A percentile compares a stretch with the other conserved stretches of the same genome.
phyloP scores from a whole-genome alignment of 1,140 invertebrate genomes.

The Tetraneura akinire region DNA sequence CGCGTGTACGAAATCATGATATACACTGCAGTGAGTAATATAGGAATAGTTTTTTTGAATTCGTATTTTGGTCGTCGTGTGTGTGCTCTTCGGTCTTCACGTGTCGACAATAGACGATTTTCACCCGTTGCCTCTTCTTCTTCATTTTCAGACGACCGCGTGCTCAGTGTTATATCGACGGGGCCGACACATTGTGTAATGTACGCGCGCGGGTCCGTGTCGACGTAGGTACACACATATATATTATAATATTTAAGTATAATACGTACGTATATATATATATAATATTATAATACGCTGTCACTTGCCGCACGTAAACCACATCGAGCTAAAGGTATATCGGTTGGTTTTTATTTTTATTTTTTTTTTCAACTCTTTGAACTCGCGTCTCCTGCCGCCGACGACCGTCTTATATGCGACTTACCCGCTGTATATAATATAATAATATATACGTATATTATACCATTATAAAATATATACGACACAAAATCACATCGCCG shows the following conservation, averaged over 20 bases:
- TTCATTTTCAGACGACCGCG: neutral
- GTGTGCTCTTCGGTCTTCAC: neutral
- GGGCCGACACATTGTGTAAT: slow-evolving; percentile 10
- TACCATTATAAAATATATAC: neutral
- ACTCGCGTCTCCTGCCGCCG: slow-evolving; percentile 34
- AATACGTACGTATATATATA: neutral
- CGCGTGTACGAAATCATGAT: no score
- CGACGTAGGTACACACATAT: neutral
- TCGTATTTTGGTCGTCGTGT: neutral
- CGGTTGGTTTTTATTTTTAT: slow-evolving; percentile 8
- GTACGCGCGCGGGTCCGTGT: slow-evolving; percentile 5
- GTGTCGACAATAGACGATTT: slow-evolving; percentile 26
- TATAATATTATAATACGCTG: slow-evolving; percentile 38
- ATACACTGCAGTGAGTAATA: neutral
- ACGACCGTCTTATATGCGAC: neutral
- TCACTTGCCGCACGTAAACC: slow-evolving; percentile 21
- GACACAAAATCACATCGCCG: no score
- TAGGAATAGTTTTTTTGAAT: no score
- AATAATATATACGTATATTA: neutral
- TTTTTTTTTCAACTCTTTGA: slow-evolving; percentile 16
- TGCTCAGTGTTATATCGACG: neutral
- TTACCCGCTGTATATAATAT: neutral
- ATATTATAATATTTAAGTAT: no score
- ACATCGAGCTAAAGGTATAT: slow-evolving; percentile 17
- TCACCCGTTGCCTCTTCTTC: neutral